Base-by-base conservation (phyloP, 64 coral and sea anemone genomes). In the Stichodactyla helianthus region DNA sequence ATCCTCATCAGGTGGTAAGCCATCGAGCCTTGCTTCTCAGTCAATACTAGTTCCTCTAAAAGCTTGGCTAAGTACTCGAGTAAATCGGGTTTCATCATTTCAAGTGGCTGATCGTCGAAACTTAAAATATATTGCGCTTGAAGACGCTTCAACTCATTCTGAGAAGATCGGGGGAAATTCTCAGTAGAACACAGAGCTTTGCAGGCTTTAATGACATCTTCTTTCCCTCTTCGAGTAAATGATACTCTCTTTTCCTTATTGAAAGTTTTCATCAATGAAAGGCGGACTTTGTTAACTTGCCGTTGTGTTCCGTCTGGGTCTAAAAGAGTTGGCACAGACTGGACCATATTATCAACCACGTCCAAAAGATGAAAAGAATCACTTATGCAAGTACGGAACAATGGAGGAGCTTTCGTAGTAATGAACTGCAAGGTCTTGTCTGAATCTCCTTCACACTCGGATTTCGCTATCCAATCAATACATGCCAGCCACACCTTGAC, bases 91-190 rank as follows among this genome's bases (percentile, higher is more conserved):
- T 55, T 86, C 15, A 89, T 87, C 22, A 89, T 53, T 16, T 8
- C 44, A 26, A 89, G 82, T 14, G 91, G 61, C 59, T 88, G 55
- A 63, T 91, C 86, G 12, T 15, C 50, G 67, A 28, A 19, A 10
- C 82, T 92, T 23, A 95, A 81, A 88, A 95, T 91, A 16, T 92
- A 95, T 3, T 95, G 93, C 17, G 87, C 93, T 53, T 89, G 87
- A 86, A 95, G 83, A 53, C 89, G 86, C 79, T 92, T 95, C 6
- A 95, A 86, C 55, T 95, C 93, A 52, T 58, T 23, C 31, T 80
- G 86, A 15, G 93, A 95, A 5, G 89, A 95, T 50, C 79, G 71
- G 1, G 82, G 93, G 18, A 95, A 95, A 51, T 92, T 60, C 17
- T 89, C 85, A 5, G 54, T 11, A 23, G 86, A 92, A 15, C 93